Evolutionary conservation across 2,888 invertebrate genomes (phyloP), one percentile per base, ranked within the genome.

Genomic region (Eucera pruinosa): DNA sequence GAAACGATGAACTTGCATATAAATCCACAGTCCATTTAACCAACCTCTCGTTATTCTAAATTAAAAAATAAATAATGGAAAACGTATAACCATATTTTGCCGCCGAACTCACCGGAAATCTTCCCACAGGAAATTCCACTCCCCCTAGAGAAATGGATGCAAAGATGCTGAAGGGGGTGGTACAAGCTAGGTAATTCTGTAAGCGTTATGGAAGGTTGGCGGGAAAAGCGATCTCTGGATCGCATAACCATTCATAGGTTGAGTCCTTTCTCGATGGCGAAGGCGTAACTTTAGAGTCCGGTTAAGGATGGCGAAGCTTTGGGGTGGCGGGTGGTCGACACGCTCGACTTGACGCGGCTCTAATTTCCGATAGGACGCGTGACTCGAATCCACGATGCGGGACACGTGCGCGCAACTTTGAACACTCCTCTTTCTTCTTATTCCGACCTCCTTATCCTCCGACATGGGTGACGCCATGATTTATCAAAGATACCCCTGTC

Each of bases 351-450:
- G 89, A 87, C 88, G 85, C 81, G 88, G 87, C 89, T 91, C 91
- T 91, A 91, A 91, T 91, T 91, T 91, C 91, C 91, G 91, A 90
- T 88, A 85, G 87, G 82, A 79, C 87, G 88, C 91, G 91, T 91
- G 91, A 91, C 91, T 90, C 65, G 91, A 91, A 91, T 91, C 67
- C 81, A 58, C 45, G 71, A 76, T 58, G 66, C 62, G 57, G 77
- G 74, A 78, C 80, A 78, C 84, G 82, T 61, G 82, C 73, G 65
- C 62, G 54, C 50, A 30, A 45, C 55, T 52, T 36, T 68, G 64
- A 57, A 45, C 55, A 64, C 65, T 27, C 23, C 80, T 54, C 58
- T 45, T 82, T 64, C 70, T 78, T 60, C 65, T 72, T 75, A 69
- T 74, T 72, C 72, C 57, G 57, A 27, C 52, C 61, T 65, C 52